A percentile compares a stretch with the other conserved stretches of the same genome.
phyloP scores from a whole-genome alignment of 2,888 invertebrate genomes.

The Eilema depressum region DNA sequence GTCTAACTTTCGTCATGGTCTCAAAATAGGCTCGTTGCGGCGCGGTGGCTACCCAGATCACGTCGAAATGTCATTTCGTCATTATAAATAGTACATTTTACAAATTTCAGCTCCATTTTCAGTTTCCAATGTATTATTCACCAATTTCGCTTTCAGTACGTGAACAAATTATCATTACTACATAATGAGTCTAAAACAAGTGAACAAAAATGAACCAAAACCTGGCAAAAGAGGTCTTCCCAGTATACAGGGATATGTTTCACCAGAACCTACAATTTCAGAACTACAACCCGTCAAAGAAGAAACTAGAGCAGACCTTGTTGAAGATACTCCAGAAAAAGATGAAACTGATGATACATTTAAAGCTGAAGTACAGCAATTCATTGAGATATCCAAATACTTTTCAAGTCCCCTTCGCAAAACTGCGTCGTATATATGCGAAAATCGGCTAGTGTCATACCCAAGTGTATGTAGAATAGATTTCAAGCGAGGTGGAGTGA shows the following conservation, averaged over 20 bases:
- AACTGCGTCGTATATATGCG: slow-evolving; percentile 78
- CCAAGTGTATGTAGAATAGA: slow-evolving; percentile 71
- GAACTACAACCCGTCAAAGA: slow-evolving; percentile 55
- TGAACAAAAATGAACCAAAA: slow-evolving; percentile 28
- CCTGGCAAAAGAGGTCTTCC: slow-evolving; percentile 28
- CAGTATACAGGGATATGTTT: slow-evolving; percentile 16
- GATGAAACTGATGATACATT: slow-evolving; percentile 56
- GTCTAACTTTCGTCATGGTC: background rate
- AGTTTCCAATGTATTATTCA: background rate
- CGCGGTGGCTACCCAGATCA: background rate
- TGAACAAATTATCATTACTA: background rate
- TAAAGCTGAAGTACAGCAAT: slow-evolving; percentile 71
- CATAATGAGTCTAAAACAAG: slow-evolving; percentile 9
- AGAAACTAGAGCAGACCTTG: slow-evolving; percentile 58
- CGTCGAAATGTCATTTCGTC: background rate
- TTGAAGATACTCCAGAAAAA: slow-evolving; percentile 54
- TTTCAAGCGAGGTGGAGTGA: slow-evolving; percentile 70
- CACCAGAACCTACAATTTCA: slow-evolving; percentile 32
- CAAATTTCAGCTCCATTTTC: background rate
- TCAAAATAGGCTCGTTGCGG: background rate
- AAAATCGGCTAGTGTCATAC: slow-evolving; percentile 71
- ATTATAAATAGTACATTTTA: background rate
- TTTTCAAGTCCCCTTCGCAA: slow-evolving; percentile 77
- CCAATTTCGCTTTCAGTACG: background rate
- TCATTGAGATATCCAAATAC: slow-evolving; percentile 80